A percentile compares a stretch with the other conserved stretches of the same genome.
Evolutionary conservation across 2,888 invertebrate species (phyloP).

Genomic region (Hirtodrosophila alboralis): DNA sequence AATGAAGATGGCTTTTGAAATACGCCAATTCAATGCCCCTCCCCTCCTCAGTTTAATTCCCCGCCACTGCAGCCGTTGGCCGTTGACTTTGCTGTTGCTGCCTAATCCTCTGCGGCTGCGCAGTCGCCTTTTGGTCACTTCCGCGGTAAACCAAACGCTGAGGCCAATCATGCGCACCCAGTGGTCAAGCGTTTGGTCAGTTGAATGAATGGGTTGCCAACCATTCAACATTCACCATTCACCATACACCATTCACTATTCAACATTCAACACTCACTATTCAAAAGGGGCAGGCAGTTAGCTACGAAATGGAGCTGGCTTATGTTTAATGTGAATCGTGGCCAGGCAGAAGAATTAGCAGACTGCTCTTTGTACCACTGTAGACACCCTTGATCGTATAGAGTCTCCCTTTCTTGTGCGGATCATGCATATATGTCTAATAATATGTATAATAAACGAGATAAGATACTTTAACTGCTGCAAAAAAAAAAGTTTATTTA

Average conservation of each 20-base stretch:
- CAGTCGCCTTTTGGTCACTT: conserved; percentile 66
- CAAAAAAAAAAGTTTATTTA: no score
- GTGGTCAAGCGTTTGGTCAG: conserved; percentile 61
- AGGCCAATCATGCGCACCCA: conserved; percentile 68
- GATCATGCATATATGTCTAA: no score
- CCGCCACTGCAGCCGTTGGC: no score
- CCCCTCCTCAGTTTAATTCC: background rate
- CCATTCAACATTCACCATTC: background rate
- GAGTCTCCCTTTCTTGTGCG: no score
- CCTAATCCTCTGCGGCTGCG: conserved; percentile 63
- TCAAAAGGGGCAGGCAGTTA: background rate
- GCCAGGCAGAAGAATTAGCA: conserved; percentile 42
- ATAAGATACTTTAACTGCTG: no score
- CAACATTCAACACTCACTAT: background rate
- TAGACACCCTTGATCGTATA: conserved; percentile 17
- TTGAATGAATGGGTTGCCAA: conserved; percentile 2
- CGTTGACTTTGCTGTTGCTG: conserved; percentile 15
- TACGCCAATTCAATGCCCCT: background rate
- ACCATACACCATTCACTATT: background rate
- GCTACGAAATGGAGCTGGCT: conserved; percentile 47
- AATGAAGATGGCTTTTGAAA: conserved; percentile 38
- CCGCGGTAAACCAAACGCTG: conserved; percentile 61
- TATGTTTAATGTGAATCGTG: conserved; percentile 24
- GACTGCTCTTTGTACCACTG: conserved; percentile 1
- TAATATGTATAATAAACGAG: no score